Base-by-base conservation (phyloP, 2,888 invertebrate species). In the Lepetodrilus schrolli region DNA sequence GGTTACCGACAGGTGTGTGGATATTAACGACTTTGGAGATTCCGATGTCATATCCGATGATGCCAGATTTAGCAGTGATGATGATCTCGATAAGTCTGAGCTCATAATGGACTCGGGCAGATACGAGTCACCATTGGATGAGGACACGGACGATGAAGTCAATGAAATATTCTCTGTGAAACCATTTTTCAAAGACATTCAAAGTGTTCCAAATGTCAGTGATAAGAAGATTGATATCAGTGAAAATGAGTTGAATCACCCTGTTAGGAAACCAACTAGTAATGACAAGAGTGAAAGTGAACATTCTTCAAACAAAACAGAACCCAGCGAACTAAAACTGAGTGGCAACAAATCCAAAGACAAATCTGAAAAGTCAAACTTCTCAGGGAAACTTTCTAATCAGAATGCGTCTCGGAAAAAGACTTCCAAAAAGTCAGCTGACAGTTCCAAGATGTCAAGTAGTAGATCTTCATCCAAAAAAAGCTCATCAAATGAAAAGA, bases 31-130 rank as follows among this genome's bases (percentile, higher is more conserved):
- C n/a, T 26, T n/a, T 30, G 23, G 43, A 23, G 68, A 70, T n/a
- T 73, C 49, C n/a, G 37, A 74, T 37, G 73, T 70, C 66, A 76
- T 74, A 8, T 70, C 72, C 2, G 76, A 73, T 20, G 48, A 48
- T n/a, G 78, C 74, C 20, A n/a, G 30, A 4, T 75, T 72, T 7
- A 66, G 76, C 37, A 58, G 66, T 37, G 70, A 69, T 48, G 72
- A 70, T 48, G 37, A 26, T n/a, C 23, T 13, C 20, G 34, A 47
- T 38, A 51, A 50, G 13, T 43, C 38, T n/a, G 43, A 47, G 7
- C 13, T 72, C 30, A 30, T 26, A 26, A 23, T 34, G 26, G 50
- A 50, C 23, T 26, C 43, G 5, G 43, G 43, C 21, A 34, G 30
- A 13, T 34, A 49, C 34, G 38, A 70, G 38, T 71, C 70, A 38